Percentiles rank a stretch among this genome's conserved stretches.
Evolutionary conservation across 2,113 vertebrate genomes (phyloP).

Genomic region (Solea senegalensis): DNA sequence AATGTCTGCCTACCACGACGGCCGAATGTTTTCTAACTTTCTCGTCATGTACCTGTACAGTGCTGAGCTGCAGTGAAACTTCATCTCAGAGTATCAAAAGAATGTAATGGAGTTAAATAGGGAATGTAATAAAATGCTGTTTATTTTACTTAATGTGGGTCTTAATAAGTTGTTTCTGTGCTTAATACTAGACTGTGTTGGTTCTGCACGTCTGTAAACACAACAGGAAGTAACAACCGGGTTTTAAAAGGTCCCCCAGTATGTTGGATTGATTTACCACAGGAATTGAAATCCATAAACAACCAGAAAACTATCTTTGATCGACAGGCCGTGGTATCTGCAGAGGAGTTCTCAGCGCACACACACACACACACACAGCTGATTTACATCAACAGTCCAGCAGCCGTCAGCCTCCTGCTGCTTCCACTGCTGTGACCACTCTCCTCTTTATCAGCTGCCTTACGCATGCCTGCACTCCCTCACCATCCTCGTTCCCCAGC

Average conservation of each 20-base stretch:
- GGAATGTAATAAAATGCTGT: conserved; percentile 58
- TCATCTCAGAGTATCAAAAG: conserved; percentile 15
- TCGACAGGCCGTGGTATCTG: conserved; percentile 31
- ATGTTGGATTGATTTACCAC: conserved; percentile 29
- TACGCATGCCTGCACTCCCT: conserved; percentile 74
- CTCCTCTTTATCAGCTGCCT: conserved; percentile 73
- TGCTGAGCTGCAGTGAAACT: neutral
- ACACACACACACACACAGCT: conserved; percentile 15
- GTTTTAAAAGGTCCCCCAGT: neutral
- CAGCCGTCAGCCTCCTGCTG: conserved; percentile 72
- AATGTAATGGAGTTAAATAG: conserved; percentile 35
- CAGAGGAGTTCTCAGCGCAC: conserved; percentile 5
- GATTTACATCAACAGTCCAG: conserved; percentile 69
- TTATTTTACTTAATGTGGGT: conserved; percentile 34
- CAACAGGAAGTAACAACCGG: conserved; percentile 2
- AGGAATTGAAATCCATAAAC: conserved; percentile 48
- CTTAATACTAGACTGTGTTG: neutral
- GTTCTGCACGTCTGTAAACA: neutral
- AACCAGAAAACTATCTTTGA: conserved; percentile 44
- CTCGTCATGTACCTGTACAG: conserved; percentile 23
- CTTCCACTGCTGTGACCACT: conserved; percentile 56
- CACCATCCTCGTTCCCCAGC: conserved; percentile 40
- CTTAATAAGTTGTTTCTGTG: neutral
- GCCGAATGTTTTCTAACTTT: conserved; percentile 47
- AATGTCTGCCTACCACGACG: conserved; percentile 23